phyloP scores from a whole-genome alignment of 2,797 vertebrate species.

The Psittacula echo region DNA sequence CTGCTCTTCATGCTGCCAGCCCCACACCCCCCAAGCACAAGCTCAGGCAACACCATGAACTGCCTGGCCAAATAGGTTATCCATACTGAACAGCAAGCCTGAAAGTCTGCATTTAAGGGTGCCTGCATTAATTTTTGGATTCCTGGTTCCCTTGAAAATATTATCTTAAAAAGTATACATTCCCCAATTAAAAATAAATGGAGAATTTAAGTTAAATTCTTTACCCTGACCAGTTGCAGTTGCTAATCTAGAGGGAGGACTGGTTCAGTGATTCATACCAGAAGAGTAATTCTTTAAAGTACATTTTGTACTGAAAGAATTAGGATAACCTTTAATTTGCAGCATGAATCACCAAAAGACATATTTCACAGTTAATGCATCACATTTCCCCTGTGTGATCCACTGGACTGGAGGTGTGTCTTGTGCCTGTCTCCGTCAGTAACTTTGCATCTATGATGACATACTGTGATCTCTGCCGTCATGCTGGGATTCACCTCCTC shows the following conservation, averaged over 20 bases:
- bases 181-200: neutral
- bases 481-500: rapidly evolving
- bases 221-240: neutral
- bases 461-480: neutral
- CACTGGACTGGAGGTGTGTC: neutral
- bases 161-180: neutral
- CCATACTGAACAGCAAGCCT: neutral
- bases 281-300: constrained; percentile 30
- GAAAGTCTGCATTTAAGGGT: neutral
- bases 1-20: neutral
- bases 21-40: rapidly evolving
- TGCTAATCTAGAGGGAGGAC: constrained; percentile 4
- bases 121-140: neutral
- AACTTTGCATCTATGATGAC: neutral
- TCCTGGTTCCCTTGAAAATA: neutral
- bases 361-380: constrained; percentile 10
- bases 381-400: neutral
- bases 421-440: neutral
- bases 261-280: constrained; percentile 29
- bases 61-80: neutral
- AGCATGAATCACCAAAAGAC: constrained; percentile 35
- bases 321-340: constrained; percentile 59
- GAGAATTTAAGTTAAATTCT: neutral
- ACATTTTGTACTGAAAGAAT: constrained; percentile 20
- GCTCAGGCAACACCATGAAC: neutral